A percentile compares a stretch with the other conserved stretches of the same genome.
phyloP scores from a whole-genome alignment of 1,140 invertebrate species.

The Apis dorsata region DNA sequence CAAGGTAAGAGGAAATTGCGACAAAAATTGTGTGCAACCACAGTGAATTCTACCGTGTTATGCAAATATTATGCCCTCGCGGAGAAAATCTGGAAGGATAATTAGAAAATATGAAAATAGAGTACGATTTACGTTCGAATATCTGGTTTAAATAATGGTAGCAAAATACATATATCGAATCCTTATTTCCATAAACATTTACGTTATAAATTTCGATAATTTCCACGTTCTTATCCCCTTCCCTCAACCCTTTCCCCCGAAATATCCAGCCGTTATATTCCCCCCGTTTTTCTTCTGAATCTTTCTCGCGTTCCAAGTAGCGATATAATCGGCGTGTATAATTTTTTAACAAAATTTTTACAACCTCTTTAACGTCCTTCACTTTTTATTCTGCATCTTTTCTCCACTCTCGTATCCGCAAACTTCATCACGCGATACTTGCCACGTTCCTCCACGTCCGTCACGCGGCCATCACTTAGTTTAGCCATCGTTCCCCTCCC shows the following conservation, averaged over 20 bases:
- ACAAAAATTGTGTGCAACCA: too few species aligned
- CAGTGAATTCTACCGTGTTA: not conserved
- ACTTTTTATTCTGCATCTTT: not conserved
- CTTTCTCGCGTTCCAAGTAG: too few species aligned
- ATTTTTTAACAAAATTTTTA: too few species aligned
- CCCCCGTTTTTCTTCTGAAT: too few species aligned
- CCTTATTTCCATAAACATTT: not conserved
- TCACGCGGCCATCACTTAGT: not conserved
- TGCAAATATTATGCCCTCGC: not conserved
- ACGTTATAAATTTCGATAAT: too few species aligned
- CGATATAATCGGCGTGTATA: too few species aligned
- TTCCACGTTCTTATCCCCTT: too few species aligned
- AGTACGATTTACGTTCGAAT: not conserved
- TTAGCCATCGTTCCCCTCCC: not conserved
- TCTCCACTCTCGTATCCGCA: not conserved
- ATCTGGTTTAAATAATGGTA: not conserved
- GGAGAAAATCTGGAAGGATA: not conserved
- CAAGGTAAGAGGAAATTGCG: conserved; percentile 26
- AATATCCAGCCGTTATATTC: too few species aligned
- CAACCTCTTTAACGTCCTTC: too few species aligned
- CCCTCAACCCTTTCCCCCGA: too few species aligned
- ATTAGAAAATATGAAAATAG: not conserved
- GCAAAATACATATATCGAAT: too few species aligned
- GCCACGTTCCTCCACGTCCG: not conserved
- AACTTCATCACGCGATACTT: not conserved